Evolutionary conservation across 2,888 invertebrate species (phyloP).

Genomic region (Anagyrus pseudococci): DNA sequence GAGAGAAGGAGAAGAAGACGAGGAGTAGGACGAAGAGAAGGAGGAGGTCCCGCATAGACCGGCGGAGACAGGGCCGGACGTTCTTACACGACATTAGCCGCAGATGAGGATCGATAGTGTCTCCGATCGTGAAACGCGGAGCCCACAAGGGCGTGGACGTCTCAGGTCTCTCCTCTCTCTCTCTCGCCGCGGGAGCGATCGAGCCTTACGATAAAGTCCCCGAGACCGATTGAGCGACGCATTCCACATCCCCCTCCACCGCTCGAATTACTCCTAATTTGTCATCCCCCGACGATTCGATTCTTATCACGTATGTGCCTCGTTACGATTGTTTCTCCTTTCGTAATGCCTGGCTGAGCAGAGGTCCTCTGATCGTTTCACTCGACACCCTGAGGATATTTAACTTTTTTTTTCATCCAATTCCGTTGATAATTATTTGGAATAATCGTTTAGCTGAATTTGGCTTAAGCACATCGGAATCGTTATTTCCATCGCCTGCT

Average conservation of each 20-base stretch:
- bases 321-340: constrained; percentile 21
- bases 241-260: constrained; percentile 33
- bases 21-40: constrained; percentile 18
- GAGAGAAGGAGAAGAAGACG: constrained; percentile 12
- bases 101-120: constrained; percentile 57
- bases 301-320: constrained; percentile 21
- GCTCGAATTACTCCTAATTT: constrained; percentile 42
- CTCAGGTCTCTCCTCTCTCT: too few relatives aligned
- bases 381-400: too few relatives aligned
- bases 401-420: too few relatives aligned
- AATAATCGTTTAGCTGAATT: too few relatives aligned
- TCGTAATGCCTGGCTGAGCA: too few relatives aligned
- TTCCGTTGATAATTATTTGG: too few relatives aligned
- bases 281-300: constrained; percentile 33
- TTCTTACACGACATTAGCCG: constrained; percentile 57
- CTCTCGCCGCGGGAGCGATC: constrained; percentile 30
- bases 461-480: too few relatives aligned
- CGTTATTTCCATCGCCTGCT: too few relatives aligned
- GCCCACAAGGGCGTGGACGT: constrained; percentile 47
- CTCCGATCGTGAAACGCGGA: constrained; percentile 52
- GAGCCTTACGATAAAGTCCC: constrained; percentile 26
- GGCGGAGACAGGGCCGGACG: constrained; percentile 47
- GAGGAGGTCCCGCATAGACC: constrained; percentile 41
- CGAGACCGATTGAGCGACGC: constrained; percentile 34
- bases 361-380: too few relatives aligned